A percentile compares a stretch with the other conserved stretches of the same genome.
These are phyloP conservation scores for Hippopotamyrus pictus DNA, from an alignment of 2,797 vertebrate genomes.

Conservation along the genomic window DNA sequence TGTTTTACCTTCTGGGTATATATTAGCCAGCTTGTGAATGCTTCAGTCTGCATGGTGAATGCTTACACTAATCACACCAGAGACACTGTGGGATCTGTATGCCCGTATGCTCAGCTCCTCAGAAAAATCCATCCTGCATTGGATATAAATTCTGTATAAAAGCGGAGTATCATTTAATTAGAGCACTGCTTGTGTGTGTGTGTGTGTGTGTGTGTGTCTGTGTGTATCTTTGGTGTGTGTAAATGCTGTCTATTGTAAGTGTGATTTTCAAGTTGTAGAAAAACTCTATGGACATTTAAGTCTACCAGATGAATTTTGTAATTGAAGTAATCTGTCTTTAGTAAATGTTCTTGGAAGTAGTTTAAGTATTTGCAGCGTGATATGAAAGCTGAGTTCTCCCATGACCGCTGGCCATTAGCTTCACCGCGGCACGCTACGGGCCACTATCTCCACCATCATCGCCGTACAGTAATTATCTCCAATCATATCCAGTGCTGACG, in stretches of 20 bases:
- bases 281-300: neutral
- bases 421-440: neutral
- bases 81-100: neutral
- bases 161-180: neutral
- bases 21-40: neutral
- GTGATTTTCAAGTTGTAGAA: neutral
- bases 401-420: neutral
- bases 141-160: neutral
- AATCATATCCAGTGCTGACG: neutral
- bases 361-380: neutral
- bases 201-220: neutral
- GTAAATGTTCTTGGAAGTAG: neutral
- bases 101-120: neutral
- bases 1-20: conserved; percentile 21
- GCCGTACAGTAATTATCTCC: neutral
- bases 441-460: neutral
- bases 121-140: neutral
- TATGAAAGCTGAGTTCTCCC: neutral
- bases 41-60: neutral
- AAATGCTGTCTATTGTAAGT: neutral
- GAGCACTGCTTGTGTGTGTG: neutral
- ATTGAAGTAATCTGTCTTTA: neutral
- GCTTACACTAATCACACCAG: conserved; percentile 2
- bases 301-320: neutral
- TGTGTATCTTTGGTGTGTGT: neutral